Evolutionary conservation across 2,113 vertebrate species (phyloP).

Genomic region (Pleuronectes platessa): DNA sequence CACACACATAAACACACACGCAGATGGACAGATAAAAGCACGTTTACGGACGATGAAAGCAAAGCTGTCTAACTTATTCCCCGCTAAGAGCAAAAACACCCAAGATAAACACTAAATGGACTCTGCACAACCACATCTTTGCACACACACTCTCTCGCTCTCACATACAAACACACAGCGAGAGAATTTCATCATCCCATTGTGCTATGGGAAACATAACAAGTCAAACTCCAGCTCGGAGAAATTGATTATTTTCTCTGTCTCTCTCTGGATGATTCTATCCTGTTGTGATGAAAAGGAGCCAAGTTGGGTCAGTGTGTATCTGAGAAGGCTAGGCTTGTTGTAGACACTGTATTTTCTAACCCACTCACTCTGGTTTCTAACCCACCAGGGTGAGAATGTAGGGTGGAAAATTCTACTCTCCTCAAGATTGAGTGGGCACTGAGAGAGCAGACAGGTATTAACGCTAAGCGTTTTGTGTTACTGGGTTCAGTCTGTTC

Average conservation of each 20-base stretch:
- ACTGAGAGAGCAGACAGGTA: constrained; percentile 32
- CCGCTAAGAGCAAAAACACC: constrained; percentile 58
- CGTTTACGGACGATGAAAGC: constrained; percentile 50
- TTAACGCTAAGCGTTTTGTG: constrained; percentile 36
- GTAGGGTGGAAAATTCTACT: constrained; percentile 10
- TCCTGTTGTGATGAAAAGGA: constrained; percentile 59
- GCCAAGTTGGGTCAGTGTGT: constrained; percentile 44
- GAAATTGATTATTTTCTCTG: constrained; percentile 67
- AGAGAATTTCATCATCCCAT: constrained; percentile 67
- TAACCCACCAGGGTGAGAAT: constrained; percentile 25
- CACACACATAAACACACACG: constrained; percentile 10
- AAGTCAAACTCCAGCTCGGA: constrained; percentile 54
- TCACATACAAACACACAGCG: background rate
- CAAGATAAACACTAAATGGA: constrained; percentile 45
- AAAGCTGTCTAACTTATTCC: constrained; percentile 52
- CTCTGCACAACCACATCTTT: constrained; percentile 16
- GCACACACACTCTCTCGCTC: constrained; percentile 7
- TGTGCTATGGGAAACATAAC: constrained; percentile 62
- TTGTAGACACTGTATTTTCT: constrained; percentile 11
- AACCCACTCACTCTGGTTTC: constrained; percentile 4
- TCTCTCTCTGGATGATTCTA: constrained; percentile 68
- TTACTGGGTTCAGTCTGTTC: constrained; percentile 25
- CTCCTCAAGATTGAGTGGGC: constrained; percentile 33
- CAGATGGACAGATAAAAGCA: constrained; percentile 41
- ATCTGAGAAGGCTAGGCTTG: constrained; percentile 40